Evolutionary conservation across 2,113 vertebrate genomes (phyloP).

Genomic region (Cnemophilus loriae): DNA sequence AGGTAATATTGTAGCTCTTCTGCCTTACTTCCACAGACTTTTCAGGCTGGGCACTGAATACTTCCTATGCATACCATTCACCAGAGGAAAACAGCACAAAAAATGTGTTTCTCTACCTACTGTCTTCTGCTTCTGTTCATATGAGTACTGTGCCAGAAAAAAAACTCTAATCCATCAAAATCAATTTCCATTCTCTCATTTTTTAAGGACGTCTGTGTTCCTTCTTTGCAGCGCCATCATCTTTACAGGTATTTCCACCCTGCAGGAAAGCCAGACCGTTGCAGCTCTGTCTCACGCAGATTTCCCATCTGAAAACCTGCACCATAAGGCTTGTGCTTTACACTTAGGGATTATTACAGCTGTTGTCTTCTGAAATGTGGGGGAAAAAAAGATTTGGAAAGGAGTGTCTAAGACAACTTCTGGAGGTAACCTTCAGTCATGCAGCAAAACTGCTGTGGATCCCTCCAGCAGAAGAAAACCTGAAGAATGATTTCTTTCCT

Average conservation of each 20-base stretch:
- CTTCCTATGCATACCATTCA: not conserved
- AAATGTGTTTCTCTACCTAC: not conserved
- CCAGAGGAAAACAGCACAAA: not conserved
- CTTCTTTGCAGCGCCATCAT: not conserved
- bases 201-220: not conserved
- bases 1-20: not conserved
- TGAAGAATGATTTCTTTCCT: not conserved
- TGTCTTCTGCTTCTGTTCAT: not conserved
- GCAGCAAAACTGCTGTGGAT: not conserved
- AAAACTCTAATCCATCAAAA: not conserved
- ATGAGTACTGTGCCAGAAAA: not conserved
- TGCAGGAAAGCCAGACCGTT: not conserved
- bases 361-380: not conserved
- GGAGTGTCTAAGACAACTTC: not conserved
- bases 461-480: not conserved
- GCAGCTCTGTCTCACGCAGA: rapidly evolving
- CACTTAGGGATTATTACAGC: not conserved
- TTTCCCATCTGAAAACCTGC: not conserved
- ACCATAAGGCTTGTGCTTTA: not conserved
- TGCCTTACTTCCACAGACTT: not conserved
- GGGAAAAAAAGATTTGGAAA: not conserved
- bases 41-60: not conserved
- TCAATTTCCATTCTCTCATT: not conserved
- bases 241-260: not conserved
- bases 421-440: not conserved